These are phyloP conservation scores for Ursus arctos DNA, from an alignment of 2,113 vertebrate genomes.

Conservation along the genomic window DNA sequence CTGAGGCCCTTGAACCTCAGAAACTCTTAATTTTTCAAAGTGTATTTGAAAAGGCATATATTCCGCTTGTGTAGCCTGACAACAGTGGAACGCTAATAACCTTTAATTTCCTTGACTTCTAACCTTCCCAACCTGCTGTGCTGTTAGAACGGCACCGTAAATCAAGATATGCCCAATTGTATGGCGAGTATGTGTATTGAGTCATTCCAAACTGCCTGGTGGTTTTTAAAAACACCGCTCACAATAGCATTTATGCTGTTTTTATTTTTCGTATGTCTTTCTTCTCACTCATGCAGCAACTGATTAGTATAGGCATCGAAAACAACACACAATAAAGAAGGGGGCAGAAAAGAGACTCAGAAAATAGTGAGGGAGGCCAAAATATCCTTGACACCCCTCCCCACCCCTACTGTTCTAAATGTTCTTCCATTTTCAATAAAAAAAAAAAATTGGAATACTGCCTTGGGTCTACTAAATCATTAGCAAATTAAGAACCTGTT, in stretches of 20 bases:
- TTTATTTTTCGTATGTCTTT: constrained; percentile 83
- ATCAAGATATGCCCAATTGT: constrained; percentile 84
- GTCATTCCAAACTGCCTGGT: constrained; percentile 85
- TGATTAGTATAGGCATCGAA: constrained; percentile 83
- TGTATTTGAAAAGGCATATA: constrained; percentile 85
- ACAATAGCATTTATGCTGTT: constrained; percentile 83
- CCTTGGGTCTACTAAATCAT: constrained; percentile 96
- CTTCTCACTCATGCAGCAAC: constrained; percentile 81
- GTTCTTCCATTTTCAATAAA: constrained; percentile 92
- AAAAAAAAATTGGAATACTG: constrained; percentile 95
- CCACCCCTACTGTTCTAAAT: constrained; percentile 84
- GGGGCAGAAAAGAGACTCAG: constrained; percentile 79
- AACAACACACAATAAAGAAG: constrained; percentile 76
- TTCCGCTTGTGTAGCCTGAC: constrained; percentile 81
- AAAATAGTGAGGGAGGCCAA: constrained; percentile 79
- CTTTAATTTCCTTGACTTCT: constrained; percentile 90
- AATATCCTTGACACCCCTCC: constrained; percentile 85
- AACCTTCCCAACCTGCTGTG: constrained; percentile 87
- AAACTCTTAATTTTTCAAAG: constrained; percentile 83
- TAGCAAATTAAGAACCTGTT: constrained; percentile 99
- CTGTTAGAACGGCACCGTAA: constrained; percentile 82
- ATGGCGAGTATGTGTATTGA: constrained; percentile 84
- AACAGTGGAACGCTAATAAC: constrained; percentile 87
- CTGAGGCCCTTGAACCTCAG: constrained; percentile 79
- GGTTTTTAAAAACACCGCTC: constrained; percentile 86